These are phyloP conservation scores for Deilephila elpenor DNA, from an alignment of 2,888 invertebrate genomes.

Conservation along the genomic window DNA sequence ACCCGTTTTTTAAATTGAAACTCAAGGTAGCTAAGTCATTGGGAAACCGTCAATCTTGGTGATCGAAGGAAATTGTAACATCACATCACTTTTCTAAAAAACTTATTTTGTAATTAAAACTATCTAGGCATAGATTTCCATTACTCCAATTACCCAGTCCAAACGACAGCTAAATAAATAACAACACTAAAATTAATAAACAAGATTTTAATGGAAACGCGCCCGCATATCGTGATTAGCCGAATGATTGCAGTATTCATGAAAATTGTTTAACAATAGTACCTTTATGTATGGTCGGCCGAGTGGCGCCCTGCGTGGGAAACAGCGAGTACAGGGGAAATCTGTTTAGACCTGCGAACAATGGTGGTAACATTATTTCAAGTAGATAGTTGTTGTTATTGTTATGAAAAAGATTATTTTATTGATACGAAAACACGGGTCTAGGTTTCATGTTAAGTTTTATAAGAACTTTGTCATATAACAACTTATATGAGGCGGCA, in stretches of 20 bases:
- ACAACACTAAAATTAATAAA: conserved; percentile 27
- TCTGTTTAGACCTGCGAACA: conserved; percentile 85
- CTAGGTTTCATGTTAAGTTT: no score
- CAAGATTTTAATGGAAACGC: conserved; percentile 26
- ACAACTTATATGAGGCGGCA: no score
- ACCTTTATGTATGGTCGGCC: conserved; percentile 85
- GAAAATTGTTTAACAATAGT: conserved; percentile 39
- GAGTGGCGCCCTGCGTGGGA: conserved; percentile 74
- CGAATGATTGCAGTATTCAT: conserved; percentile 13
- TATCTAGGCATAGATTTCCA: neutral
- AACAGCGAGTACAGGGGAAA: conserved; percentile 90
- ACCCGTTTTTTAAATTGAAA: neutral
- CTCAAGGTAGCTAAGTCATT: neutral
- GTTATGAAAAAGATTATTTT: no score
- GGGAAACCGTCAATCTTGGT: no score
- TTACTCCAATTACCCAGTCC: neutral
- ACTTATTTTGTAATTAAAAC: no score
- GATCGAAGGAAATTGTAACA: no score
- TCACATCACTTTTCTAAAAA: no score
- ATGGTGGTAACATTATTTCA: neutral
- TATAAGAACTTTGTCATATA: no score
- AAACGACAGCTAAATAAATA: neutral
- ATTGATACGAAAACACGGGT: no score
- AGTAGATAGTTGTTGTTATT: no score
- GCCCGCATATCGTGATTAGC: neutral